Evolutionary conservation across 2,888 invertebrate genomes (phyloP).

Genomic region (Ctenicera cuprea): DNA sequence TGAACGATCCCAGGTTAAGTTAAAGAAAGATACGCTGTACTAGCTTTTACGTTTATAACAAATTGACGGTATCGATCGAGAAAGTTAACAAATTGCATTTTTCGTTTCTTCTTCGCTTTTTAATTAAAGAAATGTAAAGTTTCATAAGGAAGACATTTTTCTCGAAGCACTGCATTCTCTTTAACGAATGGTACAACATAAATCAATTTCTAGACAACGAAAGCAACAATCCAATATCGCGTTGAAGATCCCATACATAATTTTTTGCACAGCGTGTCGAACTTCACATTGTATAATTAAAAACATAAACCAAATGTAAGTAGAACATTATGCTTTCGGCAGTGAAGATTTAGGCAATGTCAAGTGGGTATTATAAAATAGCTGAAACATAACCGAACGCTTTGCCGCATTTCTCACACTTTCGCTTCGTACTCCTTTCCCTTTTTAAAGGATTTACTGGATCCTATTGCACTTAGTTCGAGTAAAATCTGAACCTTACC

Average conservation of each 20-base stretch:
- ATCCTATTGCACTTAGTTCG: neutral
- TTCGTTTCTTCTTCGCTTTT: neutral
- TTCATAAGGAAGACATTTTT: neutral
- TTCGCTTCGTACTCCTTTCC: conserved; percentile 30
- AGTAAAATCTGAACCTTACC: neutral
- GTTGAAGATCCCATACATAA: neutral
- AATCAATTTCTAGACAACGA: conserved; percentile 8
- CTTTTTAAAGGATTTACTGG: conserved; percentile 2
- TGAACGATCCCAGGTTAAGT: too few relatives aligned
- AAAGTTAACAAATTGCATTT: too few relatives aligned
- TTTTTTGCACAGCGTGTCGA: conserved; percentile 3
- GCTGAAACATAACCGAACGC: conserved; percentile 18
- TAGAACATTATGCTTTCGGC: conserved; percentile 32
- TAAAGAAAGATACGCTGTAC: too few relatives aligned
- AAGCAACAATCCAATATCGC: neutral
- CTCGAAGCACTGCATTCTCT: conserved; percentile 5
- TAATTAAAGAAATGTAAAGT: neutral
- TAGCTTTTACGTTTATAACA: too few relatives aligned
- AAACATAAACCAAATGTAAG: conserved; percentile 9
- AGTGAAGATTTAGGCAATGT: conserved; percentile 34
- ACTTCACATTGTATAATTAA: conserved; percentile 12
- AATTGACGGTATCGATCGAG: too few relatives aligned
- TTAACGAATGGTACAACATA: neutral
- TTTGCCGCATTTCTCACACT: conserved; percentile 29
- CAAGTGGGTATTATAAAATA: conserved; percentile 28